Evolutionary conservation across 1,140 invertebrate species (phyloP), one percentile per base, ranked within the genome.

Genomic region (Lysiphlebus fabarum): DNA sequence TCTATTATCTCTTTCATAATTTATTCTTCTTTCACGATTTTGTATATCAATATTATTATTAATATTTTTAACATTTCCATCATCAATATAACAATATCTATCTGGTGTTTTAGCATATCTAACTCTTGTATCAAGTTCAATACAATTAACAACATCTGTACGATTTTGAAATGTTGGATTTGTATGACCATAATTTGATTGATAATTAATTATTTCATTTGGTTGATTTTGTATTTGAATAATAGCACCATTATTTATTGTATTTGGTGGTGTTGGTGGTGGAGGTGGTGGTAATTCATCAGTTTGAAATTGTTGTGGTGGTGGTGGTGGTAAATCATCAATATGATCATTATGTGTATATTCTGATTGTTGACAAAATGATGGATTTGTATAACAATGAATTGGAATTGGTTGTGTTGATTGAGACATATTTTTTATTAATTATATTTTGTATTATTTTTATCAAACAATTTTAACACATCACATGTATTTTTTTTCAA

Each of bases 351-450:
- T 68, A 4, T 64, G 65, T 10, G 74, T 67, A 48, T 72, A 86
- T 68, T 90, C 89, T 67, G 87, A 89, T 74, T 89, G 85, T 11
- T 85, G 83, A 69, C 87, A 89, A 66, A 90, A 90, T 0, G 88
- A 88, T 11, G 87, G 87, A 67, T 90, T 90, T 2, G 86, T 86
- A 68, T 90, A 90, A 65, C 86, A 83, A 58, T 83, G 81, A 9
- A 70, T 67, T 11, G 73, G 74, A 4, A 63, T 38, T 0, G 70
- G 61, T 9, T 66, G 66, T 8, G 60, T 12, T 10, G 45, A 17
- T 14, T 70, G 62, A 12, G 67, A 47, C 70, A 72, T 72, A 34
- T n/a, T n/a, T n/a, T n/a, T n/a, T 72, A 34, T 37, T 51, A 26
- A 26, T 26, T 26, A 26, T 26, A 26, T n/a, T n/a, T n/a, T n/a